A percentile compares a stretch with the other conserved stretches of the same genome.
Conservation (phyloP, 1,140 invertebrate species). For the Heliconius hewitsoni region DNA sequence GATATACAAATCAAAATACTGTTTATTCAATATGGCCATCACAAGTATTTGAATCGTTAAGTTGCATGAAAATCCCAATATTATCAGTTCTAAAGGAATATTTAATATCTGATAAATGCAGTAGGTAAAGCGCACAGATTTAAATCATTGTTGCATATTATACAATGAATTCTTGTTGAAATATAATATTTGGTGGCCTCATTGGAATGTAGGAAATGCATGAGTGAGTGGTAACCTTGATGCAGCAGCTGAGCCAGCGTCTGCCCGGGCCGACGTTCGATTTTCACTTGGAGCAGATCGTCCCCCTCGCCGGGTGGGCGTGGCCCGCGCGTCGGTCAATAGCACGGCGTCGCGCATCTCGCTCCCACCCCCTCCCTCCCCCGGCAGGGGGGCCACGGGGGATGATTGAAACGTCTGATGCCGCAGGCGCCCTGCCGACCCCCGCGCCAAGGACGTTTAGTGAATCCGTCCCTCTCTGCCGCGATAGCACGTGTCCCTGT, state of each 20-base stretch:
- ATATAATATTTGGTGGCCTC: constrained; percentile 24
- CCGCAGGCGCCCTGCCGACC: constrained; percentile 77
- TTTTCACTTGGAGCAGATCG: constrained; percentile 78
- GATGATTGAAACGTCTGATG: constrained; percentile 81
- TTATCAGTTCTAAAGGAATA: too few species aligned
- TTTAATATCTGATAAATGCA: background rate
- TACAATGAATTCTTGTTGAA: too few species aligned
- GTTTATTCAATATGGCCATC: too few species aligned
- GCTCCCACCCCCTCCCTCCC: constrained; percentile 49
- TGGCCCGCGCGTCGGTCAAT: constrained; percentile 78
- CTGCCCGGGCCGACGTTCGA: constrained; percentile 77
- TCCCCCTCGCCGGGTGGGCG: constrained; percentile 76
- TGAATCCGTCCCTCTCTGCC: constrained; percentile 80
- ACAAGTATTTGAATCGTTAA: too few species aligned
- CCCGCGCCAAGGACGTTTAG: constrained; percentile 79
- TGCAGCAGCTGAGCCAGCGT: constrained; percentile 68
- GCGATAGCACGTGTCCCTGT: constrained; percentile 77
- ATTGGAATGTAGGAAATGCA: constrained; percentile 60
- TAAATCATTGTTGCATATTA: too few species aligned
- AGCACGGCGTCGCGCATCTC: constrained; percentile 70
- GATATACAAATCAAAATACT: too few species aligned
- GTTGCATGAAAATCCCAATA: too few species aligned
- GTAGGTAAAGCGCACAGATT: too few species aligned
- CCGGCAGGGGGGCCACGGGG: constrained; percentile 58
- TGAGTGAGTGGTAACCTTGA: constrained; percentile 67